phyloP scores from a whole-genome alignment of 2,888 invertebrate species.

The Heterodera filipjevi region DNA sequence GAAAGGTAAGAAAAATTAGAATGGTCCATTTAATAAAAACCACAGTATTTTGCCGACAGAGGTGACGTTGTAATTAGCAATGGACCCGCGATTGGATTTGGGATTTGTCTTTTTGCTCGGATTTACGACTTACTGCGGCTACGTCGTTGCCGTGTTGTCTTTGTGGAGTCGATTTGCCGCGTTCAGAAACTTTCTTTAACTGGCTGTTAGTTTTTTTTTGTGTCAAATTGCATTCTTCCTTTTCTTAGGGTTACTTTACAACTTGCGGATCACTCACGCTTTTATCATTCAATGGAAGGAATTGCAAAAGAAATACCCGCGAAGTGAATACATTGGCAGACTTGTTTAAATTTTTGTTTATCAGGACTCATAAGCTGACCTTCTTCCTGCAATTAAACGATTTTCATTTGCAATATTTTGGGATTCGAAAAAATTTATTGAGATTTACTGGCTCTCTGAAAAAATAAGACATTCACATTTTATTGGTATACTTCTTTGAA shows the following conservation, averaged over 20 bases:
- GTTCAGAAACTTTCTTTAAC: constrained; percentile 85
- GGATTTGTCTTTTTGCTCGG: constrained; percentile 81
- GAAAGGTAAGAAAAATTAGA: not conserved
- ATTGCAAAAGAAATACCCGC: constrained; percentile 73
- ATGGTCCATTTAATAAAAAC: no score
- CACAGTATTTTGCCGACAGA: constrained; percentile 46
- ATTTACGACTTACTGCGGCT: constrained; percentile 71
- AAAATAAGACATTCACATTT: no score
- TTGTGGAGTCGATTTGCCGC: constrained; percentile 91
- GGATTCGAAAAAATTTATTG: no score
- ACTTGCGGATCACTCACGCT: constrained; percentile 76
- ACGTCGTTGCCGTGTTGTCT: constrained; percentile 66
- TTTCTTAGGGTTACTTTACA: constrained; percentile 74
- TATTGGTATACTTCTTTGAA: no score
- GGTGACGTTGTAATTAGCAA: constrained; percentile 86
- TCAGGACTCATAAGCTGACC: no score
- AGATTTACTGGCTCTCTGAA: no score
- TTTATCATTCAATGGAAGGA: constrained; percentile 91
- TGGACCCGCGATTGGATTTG: constrained; percentile 95
- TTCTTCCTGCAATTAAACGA: not conserved
- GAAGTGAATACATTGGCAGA: constrained; percentile 41
- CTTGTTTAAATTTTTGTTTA: constrained; percentile 28
- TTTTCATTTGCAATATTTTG: not conserved
- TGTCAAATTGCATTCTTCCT: not conserved
- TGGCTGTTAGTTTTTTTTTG: constrained; percentile 71